Evolutionary conservation across 2,113 vertebrate species (phyloP).

Genomic region (Puntigrus tetrazona): DNA sequence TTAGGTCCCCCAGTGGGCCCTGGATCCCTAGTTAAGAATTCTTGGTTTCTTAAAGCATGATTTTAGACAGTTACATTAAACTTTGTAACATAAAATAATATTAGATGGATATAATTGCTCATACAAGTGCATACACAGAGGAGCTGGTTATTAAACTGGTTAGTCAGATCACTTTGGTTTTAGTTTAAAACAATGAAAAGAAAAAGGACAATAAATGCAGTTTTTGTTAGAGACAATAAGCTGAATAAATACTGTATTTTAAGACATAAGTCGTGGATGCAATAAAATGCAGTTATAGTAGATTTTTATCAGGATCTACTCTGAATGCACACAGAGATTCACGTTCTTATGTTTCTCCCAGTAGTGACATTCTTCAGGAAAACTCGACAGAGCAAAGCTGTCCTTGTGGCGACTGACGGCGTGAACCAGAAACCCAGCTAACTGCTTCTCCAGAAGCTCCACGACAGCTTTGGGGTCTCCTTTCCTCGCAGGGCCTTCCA

Average conservation of each 20-base stretch:
- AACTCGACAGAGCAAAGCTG: constrained; percentile 70
- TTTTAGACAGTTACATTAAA: background rate
- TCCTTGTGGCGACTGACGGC: constrained; percentile 76
- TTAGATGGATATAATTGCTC: too few species aligned
- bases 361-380: constrained; percentile 77
- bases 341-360: constrained; percentile 78
- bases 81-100: background rate
- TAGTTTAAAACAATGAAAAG: background rate
- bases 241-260: background rate
- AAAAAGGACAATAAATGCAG: background rate
- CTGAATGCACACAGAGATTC: constrained; percentile 73
- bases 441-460: constrained; percentile 67
- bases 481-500: constrained; percentile 70
- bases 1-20: too few species aligned
- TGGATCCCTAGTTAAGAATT: too few species aligned
- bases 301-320: constrained; percentile 44
- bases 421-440: constrained; percentile 72
- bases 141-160: background rate
- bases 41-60: background rate
- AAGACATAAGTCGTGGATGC: background rate
- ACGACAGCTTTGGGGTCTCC: constrained; percentile 65
- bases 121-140: background rate
- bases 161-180: background rate
- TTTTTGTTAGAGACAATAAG: constrained; percentile 1
- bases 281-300: background rate